A percentile compares a stretch with the other conserved stretches of the same genome.
Conservation (phyloP, 2,888 invertebrate genomes). For the Strigamia maritima region DNA sequence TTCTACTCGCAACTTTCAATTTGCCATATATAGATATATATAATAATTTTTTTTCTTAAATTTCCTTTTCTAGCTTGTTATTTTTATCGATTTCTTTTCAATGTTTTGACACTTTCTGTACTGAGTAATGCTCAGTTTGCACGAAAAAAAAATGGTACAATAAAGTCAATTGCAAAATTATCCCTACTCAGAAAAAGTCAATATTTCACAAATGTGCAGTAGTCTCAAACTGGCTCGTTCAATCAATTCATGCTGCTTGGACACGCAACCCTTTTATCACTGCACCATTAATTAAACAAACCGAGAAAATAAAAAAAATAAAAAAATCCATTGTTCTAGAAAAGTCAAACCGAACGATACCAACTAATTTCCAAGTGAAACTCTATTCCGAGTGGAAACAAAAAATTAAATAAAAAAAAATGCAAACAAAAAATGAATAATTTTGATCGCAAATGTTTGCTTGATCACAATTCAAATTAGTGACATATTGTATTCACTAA, state of each 20-base stretch:
- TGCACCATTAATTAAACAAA: conserved; percentile 27
- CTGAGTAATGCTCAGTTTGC: neutral
- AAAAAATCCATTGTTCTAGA: conserved; percentile 14
- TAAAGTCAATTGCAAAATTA: conserved; percentile 25
- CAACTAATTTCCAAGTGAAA: neutral
- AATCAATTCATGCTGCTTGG: conserved; percentile 20
- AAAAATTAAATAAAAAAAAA: neutral
- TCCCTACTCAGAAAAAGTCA: conserved; percentile 6
- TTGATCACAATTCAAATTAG: neutral
- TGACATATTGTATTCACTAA: neutral
- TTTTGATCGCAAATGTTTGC: neutral
- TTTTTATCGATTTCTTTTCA: conserved; percentile 26
- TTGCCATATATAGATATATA: neutral
- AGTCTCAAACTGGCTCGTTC: conserved; percentile 21
- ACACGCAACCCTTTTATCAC: conserved; percentile 29
- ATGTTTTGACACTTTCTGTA: conserved; percentile 1
- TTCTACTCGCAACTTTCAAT: neutral
- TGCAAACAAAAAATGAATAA: neutral
- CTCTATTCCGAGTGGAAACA: neutral
- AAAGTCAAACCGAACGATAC: neutral
- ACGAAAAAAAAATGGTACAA: neutral
- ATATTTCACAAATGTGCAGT: conserved; percentile 27
- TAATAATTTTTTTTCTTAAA: neutral
- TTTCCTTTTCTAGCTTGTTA: conserved; percentile 6
- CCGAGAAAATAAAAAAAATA: neutral